phyloP scores from a whole-genome alignment of 1,140 invertebrate genomes.

The Bombus vancouverensis region DNA sequence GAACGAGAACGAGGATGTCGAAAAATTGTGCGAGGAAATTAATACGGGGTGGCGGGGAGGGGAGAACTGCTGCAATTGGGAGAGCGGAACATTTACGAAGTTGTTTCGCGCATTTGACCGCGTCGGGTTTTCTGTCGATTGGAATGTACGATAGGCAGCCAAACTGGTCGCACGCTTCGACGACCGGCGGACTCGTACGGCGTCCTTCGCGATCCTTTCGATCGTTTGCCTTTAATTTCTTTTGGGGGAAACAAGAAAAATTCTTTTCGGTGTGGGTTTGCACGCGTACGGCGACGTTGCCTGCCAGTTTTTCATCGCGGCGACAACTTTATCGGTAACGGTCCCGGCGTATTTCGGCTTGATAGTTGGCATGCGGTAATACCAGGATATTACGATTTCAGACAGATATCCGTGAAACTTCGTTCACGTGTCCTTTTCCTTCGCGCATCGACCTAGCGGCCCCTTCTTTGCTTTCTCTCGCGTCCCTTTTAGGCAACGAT shows the following conservation, averaged over 20 bases:
- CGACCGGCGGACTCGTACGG: too few species aligned
- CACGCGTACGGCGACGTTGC: constrained; percentile 14
- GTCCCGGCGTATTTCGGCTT: not conserved
- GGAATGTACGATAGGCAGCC: constrained; percentile 71
- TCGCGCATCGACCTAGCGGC: not conserved
- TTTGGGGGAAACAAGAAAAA: constrained; percentile 5
- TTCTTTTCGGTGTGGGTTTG: constrained; percentile 32
- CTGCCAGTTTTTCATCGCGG: constrained; percentile 29
- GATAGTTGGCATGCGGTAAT: constrained; percentile 16
- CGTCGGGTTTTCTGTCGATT: constrained; percentile 61
- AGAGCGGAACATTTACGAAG: constrained; percentile 45
- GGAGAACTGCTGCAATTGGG: not conserved
- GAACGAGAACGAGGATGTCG: not conserved
- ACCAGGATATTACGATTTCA: constrained; percentile 31
- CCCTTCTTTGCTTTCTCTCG: constrained; percentile 1
- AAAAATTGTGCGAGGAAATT: not conserved
- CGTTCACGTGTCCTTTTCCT: not conserved
- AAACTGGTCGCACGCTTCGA: constrained; percentile 65
- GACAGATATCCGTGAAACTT: constrained; percentile 33
- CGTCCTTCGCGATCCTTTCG: constrained; percentile 53
- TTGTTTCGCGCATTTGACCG: constrained; percentile 63
- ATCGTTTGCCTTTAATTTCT: constrained; percentile 59
- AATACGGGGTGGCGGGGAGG: not conserved
- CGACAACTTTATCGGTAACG: constrained; percentile 43
- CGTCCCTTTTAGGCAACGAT: constrained; percentile 49